Conservation (phyloP, 2,888 invertebrate species). For the Sinohyriopsis cumingii region DNA sequence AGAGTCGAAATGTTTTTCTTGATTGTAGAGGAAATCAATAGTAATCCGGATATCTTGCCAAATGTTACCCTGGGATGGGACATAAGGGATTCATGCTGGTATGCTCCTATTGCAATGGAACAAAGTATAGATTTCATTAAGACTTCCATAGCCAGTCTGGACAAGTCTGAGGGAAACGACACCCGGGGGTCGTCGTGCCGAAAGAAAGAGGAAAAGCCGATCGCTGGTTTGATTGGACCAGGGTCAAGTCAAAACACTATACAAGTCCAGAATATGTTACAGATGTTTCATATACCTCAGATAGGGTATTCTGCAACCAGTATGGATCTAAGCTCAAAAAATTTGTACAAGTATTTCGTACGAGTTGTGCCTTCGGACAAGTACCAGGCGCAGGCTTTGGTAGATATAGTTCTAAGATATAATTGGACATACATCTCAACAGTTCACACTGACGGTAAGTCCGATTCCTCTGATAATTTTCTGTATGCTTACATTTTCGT, state of each 20-base stretch:
- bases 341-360: constrained; percentile 83
- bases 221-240: constrained; percentile 83
- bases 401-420: constrained; percentile 74
- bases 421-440: constrained; percentile 88
- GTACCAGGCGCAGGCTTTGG: constrained; percentile 83
- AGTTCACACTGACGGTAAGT: constrained; percentile 83
- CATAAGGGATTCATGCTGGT: constrained; percentile 87
- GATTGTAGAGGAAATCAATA: constrained; percentile 75
- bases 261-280: constrained; percentile 83
- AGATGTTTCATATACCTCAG: constrained; percentile 80
- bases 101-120: constrained; percentile 84
- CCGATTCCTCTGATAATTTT: not conserved
- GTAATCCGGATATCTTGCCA: constrained; percentile 76
- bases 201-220: constrained; percentile 52
- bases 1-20: constrained; percentile 76
- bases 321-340: constrained; percentile 83
- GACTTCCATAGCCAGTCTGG: constrained; percentile 74
- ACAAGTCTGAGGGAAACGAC: constrained; percentile 28
- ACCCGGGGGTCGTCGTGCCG: constrained; percentile 20
- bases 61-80: constrained; percentile 79
- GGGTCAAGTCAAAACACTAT: constrained; percentile 82
- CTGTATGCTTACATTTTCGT: not conserved
- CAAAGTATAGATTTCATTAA: constrained; percentile 84
- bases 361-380: constrained; percentile 86
- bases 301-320: constrained; percentile 86